Base-by-base conservation (phyloP, 2,797 vertebrate species). In the Pachyuromys duprasi region DNA sequence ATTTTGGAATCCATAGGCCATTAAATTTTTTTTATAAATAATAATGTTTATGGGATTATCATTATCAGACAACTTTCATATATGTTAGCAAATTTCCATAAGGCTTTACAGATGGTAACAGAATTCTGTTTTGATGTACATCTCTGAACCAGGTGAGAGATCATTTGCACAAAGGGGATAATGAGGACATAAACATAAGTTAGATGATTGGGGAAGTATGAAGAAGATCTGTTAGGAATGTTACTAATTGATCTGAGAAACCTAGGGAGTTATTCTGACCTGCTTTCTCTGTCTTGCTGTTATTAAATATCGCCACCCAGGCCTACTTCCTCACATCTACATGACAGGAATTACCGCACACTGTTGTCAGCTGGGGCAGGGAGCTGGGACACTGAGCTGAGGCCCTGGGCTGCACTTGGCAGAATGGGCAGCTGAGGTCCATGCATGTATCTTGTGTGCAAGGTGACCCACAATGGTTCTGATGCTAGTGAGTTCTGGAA, bases 11-110 rank as follows among this genome's bases (percentile, higher is more conserved):
- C 20, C 39, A 57, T 84, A 69, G 26, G 87, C 49, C n/a, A 57
- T 92, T 67, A 88, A 80, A 88, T 81, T 90, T 86, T 86, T 81
- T 67, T 39, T 22, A 79, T 62, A 89, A 91, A 62, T 96, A 90
- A 62, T 94, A 94, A 72, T 70, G 22, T 94, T 96, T n/a, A 1
- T 83, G 31, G 91, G 89, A 60, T 93, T 95, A 39, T 79, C 8
- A 67, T 90, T 84, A 90, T 20, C 86, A 82, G 65, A 57, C 31
- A 86, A 49, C 49, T 67, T 69, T 96, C 80, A 90, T 18, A 67
- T 53, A 80, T 95, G 90, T 95, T 83, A 57, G 13, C 49, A 92
- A 70, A 62, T 42, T 72, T 84, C 22, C 13, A 31, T 96, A 57
- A 91, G 72, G 22, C 36, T 91, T 94, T 88, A 87, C 1, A 82